These are phyloP conservation scores for Centropristis striata DNA, from an alignment of 2,113 vertebrate genomes.

Conservation along the genomic window DNA sequence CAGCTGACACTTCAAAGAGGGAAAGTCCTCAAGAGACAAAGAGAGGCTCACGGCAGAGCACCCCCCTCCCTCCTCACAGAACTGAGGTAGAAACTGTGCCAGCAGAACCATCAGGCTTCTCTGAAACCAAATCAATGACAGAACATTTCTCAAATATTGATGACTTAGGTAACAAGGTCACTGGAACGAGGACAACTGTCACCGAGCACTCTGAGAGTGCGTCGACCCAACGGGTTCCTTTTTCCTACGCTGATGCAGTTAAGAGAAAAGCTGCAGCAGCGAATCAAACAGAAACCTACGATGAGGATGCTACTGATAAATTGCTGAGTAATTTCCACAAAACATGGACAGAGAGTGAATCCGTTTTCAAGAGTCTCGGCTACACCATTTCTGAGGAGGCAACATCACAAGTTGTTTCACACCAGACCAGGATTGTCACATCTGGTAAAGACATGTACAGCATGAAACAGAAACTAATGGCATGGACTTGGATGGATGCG, in stretches of 20 bases:
- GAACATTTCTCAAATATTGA: constrained; percentile 84
- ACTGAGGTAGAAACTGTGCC: constrained; percentile 63
- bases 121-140: constrained; percentile 81
- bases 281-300: constrained; percentile 73
- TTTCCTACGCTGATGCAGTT: constrained; percentile 92
- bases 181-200: constrained; percentile 79
- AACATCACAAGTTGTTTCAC: constrained; percentile 79
- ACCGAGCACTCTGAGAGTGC: constrained; percentile 77
- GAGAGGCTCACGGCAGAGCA: constrained; percentile 68
- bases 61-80: constrained; percentile 69
- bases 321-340: constrained; percentile 89
- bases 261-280: constrained; percentile 83
- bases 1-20: constrained; percentile 78
- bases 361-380: constrained; percentile 87
- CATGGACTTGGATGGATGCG: constrained; percentile 44
- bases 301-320: constrained; percentile 85
- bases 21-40: constrained; percentile 72
- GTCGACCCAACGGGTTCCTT: constrained; percentile 81
- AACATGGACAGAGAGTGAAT: constrained; percentile 90
- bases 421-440: constrained; percentile 81
- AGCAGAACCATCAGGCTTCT: constrained; percentile 70
- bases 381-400: constrained; percentile 85
- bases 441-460: constrained; percentile 85
- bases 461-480: constrained; percentile 71
- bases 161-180: constrained; percentile 82